phyloP scores from a whole-genome alignment of 2,113 vertebrate genomes.

The Calidris pygmaea region DNA sequence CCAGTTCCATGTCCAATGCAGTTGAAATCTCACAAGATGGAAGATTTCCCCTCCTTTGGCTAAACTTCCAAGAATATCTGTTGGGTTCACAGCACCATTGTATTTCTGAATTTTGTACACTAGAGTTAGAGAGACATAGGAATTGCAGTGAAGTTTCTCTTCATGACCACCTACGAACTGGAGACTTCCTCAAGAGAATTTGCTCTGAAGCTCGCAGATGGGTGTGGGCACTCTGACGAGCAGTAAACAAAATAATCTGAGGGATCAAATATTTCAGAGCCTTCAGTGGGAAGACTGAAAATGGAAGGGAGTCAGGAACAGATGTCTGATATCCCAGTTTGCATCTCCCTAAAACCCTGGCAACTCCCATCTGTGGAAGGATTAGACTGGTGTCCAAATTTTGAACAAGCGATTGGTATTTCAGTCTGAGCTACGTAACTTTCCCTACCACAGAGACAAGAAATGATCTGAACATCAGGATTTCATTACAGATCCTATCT shows the following conservation, averaged over 20 bases:
- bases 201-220: not conserved
- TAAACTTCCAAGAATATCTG: not conserved
- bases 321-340: not conserved
- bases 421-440: not conserved
- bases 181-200: not conserved
- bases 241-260: not conserved
- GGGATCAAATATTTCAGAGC: not conserved
- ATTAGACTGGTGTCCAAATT: not conserved
- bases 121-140: not conserved
- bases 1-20: not conserved
- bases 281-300: not conserved
- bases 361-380: not conserved
- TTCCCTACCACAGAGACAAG: not conserved
- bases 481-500: not conserved
- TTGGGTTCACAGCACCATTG: not conserved
- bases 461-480: not conserved
- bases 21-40: not conserved
- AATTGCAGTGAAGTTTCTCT: not conserved
- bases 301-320: not conserved
- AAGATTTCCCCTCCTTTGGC: not conserved
- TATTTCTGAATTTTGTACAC: not conserved
- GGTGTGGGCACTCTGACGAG: not conserved
- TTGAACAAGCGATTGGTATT: not conserved
- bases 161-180: not conserved
- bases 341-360: not conserved